Base-by-base conservation (phyloP, 53 echinoderm and acorn worm genomes). In the Glandiceps talaboti region DNA sequence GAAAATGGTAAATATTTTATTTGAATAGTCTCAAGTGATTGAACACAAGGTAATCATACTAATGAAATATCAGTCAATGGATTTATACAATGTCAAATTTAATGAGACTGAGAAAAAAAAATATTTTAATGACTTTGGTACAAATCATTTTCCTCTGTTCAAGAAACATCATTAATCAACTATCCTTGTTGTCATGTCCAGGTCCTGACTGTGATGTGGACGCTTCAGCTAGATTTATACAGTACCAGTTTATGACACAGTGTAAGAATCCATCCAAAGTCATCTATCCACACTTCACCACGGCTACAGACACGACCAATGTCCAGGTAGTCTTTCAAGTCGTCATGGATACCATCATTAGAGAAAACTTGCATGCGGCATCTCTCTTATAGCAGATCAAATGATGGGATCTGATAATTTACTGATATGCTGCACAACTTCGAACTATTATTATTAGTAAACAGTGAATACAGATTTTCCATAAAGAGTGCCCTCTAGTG, bases 221-320 rank as follows among this genome's bases (percentile, higher is more conserved):
- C 76, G 84, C 89, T 14, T 91, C 97, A 26, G 93, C 93, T 31
- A 82, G 84, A 73, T 96, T 90, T 74, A 78, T 96, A 81, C 88
- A 87, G 27, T 73, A 84, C 72, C 85, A 86, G 32, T 96, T 96
- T 85, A 90, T 94, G 81, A 79, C 73, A 1, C 82, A 85, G 26
- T 87, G 88, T 81, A 85, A 87, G 75, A 90, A 88, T 75, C 88
- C 85, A 31, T 86, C 85, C 45, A 92, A 90, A 31, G 84, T 79
- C 77, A 87, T 96, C 78, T 96, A 90, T 74, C 93, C 97, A 26
- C 97, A 96, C 82, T 96, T 96, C 90, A 96, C 97, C 85, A 96
- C 97, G 33, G 97, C 93, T 74, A 96, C 97, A 0, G 97, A 96
- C 83, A 95, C 97, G 14, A 86, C 77, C 72, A 96, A 93, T 79